Base-by-base conservation (phyloP, 2,888 invertebrate genomes). In the Esperia sulphurella region DNA sequence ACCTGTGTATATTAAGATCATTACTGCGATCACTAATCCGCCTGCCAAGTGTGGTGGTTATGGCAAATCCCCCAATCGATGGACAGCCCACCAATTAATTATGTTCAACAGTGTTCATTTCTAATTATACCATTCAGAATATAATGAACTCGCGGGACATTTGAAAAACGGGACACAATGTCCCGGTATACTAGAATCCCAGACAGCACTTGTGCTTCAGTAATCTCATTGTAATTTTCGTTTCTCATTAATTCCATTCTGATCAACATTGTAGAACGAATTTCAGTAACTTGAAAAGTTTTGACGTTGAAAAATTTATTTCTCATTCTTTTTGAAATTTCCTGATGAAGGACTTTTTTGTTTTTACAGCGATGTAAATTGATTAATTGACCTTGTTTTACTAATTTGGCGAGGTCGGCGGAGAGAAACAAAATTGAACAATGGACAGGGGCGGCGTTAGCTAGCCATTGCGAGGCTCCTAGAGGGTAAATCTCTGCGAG, bases 171-270 rank as follows among this genome's bases (percentile, higher is more conserved):
- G 5, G 21, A 21, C 5, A 3, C 2, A 21, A 21, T 21, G 21
- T 21, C 21, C 21, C 21, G 21, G 21, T 21, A 21, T 21, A 21
- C 21, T 5, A 5, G 21, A 21, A 43, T 46, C 46, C 33, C 46
- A 42, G 50, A 41, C 33, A 33, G 41, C 40, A 42, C 49, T 42
- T 46, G 58, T 58, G 21, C 21, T 21, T 21, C 21, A 35, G n/a
- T 35, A 61, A 64, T 61, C 54, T 53, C 48, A 54, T 61, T 59
- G 58, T 61, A 57, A 61, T 58, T 46, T 51, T 52, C 48, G 38
- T 49, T 46, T 45, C 55, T 60, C 57, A 58, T 59, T 63, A 59
- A 63, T 58, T 56, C 58, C 43, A 50, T 57, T 55, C 50, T 48
- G 51, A 53, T 54, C 51, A 48, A 40, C 41, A 10, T 10, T 44